Evolutionary conservation across 2,113 vertebrate genomes (phyloP), one percentile per base, ranked within the genome.

Genomic region (Drymodes brunneopygia): DNA sequence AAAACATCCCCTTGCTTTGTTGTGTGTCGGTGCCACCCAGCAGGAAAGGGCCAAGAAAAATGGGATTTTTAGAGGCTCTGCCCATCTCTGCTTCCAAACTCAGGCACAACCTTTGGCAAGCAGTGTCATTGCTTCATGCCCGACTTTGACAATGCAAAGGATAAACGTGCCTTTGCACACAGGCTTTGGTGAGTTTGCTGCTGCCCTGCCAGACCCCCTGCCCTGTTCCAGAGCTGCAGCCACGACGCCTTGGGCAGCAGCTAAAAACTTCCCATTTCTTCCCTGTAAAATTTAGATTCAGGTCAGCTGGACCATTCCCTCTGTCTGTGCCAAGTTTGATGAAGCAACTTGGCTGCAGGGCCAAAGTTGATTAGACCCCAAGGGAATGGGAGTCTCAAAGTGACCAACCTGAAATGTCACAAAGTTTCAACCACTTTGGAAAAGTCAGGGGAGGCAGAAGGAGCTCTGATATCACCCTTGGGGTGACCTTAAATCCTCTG

Each of bases 1-100:
- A 19, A 51, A 70, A 6, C 3, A 0, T 4, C 17, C 27, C 47
- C 51, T 9, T 0, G 14, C 24, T 47, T 60, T 48, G 53, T 15
- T 42, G 38, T 2, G 4, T 9, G 21, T 28, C 12, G 2, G 58
- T 8, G 18, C 19, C 8, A 1, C 1, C 14, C 23, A 1, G 0
- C 6, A 17, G 54, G 31, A 48, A 77, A 67, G 15, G 6, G 48
- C 17, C 15, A 11, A 35, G 53, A 27, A 23, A 88, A 75, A 14
- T 0, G 4, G 44, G 50, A 5, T 8, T 81, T 93, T 29, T 22
- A n/a, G 66, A n/a, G 18, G 15, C 16, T 58, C 1, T 4, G 10
- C 47, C 54, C 21, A 6, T 47, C 50, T 22, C 27, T 19, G 60
- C 44, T 47, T 70, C 69, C 48, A 47, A 62, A 36, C 12, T 22